A percentile compares a stretch with the other conserved stretches of the same genome.
Evolutionary conservation across 2,888 invertebrate genomes (phyloP).

Genomic region (Sesia apiformis): DNA sequence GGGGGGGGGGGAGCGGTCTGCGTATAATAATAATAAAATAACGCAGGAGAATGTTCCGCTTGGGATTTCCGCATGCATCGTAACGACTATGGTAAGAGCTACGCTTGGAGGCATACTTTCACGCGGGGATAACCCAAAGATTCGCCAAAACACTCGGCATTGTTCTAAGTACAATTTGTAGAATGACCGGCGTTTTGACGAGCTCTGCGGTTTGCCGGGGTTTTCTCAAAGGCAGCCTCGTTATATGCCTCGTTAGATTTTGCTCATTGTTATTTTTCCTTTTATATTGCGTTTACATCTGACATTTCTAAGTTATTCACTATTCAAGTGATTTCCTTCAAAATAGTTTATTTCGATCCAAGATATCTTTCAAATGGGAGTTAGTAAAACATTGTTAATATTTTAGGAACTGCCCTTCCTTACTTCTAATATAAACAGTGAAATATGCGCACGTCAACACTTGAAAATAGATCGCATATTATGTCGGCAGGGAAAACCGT

Average conservation of each 20-base stretch:
- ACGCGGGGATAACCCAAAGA: constrained; percentile 44
- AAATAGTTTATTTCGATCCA: too few species aligned
- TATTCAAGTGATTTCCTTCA: too few species aligned
- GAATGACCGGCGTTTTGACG: neutral
- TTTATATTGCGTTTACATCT: neutral
- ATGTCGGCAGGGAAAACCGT: neutral
- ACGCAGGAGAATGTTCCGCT: constrained; percentile 7
- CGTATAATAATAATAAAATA: neutral
- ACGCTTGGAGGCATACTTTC: constrained; percentile 34
- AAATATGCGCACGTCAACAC: too few species aligned
- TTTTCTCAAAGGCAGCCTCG: constrained; percentile 1
- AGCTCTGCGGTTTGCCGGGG: constrained; percentile 4
- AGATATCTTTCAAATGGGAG: too few species aligned
- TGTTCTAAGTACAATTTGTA: neutral
- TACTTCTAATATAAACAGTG: too few species aligned
- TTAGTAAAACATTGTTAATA: too few species aligned
- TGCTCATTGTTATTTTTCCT: neutral
- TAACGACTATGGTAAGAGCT: constrained; percentile 9
- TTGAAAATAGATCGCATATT: neutral
- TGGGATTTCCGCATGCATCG: constrained; percentile 35
- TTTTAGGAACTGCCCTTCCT: too few species aligned
- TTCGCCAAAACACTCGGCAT: neutral
- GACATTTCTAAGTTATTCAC: neutral
- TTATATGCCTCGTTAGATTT: neutral
- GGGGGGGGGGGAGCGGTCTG: neutral